Conservation (phyloP, 2,113 vertebrate genomes). For the Brachirus orientalis region DNA sequence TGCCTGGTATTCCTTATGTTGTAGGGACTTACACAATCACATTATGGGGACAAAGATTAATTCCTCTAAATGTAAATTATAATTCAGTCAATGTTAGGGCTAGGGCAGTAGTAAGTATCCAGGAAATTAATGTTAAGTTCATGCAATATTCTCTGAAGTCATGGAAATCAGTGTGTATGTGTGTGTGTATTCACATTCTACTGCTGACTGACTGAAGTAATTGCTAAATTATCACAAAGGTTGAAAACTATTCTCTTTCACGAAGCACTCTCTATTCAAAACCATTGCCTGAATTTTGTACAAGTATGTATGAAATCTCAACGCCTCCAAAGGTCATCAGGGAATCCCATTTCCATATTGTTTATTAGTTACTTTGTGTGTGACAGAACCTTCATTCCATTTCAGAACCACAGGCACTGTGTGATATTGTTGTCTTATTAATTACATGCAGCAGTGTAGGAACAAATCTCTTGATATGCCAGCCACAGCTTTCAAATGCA, state of each 20-base stretch:
- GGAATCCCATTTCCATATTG: slow-evolving; percentile 66
- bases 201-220: slow-evolving; percentile 20
- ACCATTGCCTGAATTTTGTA: background rate
- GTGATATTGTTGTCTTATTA: slow-evolving; percentile 72
- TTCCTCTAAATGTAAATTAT: too few species aligned
- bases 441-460: slow-evolving; percentile 60
- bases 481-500: slow-evolving; percentile 34
- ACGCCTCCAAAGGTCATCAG: slow-evolving; percentile 38
- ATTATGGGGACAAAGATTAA: too few species aligned
- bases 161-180: too few species aligned
- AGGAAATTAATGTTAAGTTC: too few species aligned
- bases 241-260: slow-evolving; percentile 18
- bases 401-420: slow-evolving; percentile 34
- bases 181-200: too few species aligned
- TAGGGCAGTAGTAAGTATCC: too few species aligned
- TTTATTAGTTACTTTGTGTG: slow-evolving; percentile 66
- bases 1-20: too few species aligned
- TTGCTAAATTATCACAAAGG: slow-evolving; percentile 19
- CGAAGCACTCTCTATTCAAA: slow-evolving; percentile 54
- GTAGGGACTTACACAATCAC: too few species aligned
- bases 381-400: slow-evolving; percentile 15
- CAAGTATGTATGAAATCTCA: background rate
- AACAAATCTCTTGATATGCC: slow-evolving; percentile 64
- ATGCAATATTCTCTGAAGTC: too few species aligned
- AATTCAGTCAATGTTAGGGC: too few species aligned